phyloP scores from a whole-genome alignment of 2,888 invertebrate genomes.

The Sarcophaga carnaria region DNA sequence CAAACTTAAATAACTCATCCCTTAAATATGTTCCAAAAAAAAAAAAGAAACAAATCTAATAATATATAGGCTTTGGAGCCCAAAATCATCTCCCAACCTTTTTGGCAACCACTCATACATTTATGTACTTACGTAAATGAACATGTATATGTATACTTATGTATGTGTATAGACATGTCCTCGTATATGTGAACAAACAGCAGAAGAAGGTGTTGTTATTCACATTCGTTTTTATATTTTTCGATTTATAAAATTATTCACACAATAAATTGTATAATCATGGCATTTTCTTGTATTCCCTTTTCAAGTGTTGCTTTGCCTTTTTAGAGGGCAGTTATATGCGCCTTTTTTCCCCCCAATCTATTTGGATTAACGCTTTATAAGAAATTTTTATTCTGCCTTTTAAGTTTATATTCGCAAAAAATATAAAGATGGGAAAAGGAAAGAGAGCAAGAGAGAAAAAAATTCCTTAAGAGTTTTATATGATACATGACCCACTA shows the following conservation, averaged over 20 bases:
- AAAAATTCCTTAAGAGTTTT: conserved; percentile 13
- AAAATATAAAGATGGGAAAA: background rate
- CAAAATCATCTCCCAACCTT: background rate
- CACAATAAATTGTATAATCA: conserved; percentile 69
- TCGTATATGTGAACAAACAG: background rate
- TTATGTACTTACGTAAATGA: too few relatives aligned
- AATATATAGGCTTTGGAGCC: background rate
- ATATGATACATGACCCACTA: conserved; percentile 38
- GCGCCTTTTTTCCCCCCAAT: background rate
- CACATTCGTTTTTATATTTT: conserved; percentile 64
- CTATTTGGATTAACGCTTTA: background rate
- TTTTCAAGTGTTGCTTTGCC: background rate
- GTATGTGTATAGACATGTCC: too few relatives aligned
- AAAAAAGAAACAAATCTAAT: background rate
- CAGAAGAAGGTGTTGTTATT: conserved; percentile 53
- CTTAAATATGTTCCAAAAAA: background rate
- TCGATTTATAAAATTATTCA: conserved; percentile 72
- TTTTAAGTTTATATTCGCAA: background rate
- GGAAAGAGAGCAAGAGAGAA: background rate
- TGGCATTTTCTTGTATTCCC: conserved; percentile 7
- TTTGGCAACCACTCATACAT: background rate
- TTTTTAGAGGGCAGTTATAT: background rate
- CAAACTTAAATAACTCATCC: background rate
- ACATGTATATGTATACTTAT: too few relatives aligned
- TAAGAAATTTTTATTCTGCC: background rate